Percentiles rank a stretch among this genome's conserved stretches.
Evolutionary conservation across 2,113 vertebrate genomes (phyloP).

Genomic region (Physeter macrocephalus): DNA sequence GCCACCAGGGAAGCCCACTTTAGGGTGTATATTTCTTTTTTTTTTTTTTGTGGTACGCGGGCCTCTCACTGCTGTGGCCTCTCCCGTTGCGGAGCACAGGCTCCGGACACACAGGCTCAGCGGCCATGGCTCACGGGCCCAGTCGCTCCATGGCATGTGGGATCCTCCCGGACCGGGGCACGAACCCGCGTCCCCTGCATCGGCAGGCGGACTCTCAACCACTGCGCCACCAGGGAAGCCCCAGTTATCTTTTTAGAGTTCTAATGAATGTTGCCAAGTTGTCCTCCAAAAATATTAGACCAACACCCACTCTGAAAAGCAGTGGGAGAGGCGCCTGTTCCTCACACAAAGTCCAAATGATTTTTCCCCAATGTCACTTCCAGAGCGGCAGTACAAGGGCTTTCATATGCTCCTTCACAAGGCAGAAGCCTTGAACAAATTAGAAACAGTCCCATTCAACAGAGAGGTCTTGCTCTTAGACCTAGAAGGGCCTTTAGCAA

Average conservation of each 20-base stretch:
- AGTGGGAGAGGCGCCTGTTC: neutral
- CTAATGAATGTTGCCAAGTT: constrained; percentile 40
- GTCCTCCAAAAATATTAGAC: constrained; percentile 36
- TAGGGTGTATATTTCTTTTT: neutral
- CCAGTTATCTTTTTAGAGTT: constrained; percentile 19
- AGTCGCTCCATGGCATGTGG: too few relatives aligned
- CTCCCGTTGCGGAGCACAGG: too few relatives aligned
- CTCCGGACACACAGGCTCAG: too few relatives aligned
- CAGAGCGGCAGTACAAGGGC: neutral
- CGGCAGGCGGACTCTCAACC: too few relatives aligned
- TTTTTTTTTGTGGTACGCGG: too few relatives aligned
- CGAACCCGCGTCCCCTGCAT: too few relatives aligned
- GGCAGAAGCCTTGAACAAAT: neutral
- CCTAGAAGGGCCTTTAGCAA: neutral
- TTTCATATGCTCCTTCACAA: neutral
- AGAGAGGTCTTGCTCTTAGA: neutral
- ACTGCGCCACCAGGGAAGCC: too few relatives aligned
- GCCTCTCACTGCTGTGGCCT: too few relatives aligned
- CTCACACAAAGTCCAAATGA: neutral
- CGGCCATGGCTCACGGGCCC: too few relatives aligned
- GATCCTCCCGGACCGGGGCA: too few relatives aligned
- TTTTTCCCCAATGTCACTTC: neutral
- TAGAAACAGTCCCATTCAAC: too few relatives aligned
- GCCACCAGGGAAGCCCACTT: too few relatives aligned
- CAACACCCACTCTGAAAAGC: neutral